Conservation (phyloP, 1,140 invertebrate species). For the Ericerus pela region DNA sequence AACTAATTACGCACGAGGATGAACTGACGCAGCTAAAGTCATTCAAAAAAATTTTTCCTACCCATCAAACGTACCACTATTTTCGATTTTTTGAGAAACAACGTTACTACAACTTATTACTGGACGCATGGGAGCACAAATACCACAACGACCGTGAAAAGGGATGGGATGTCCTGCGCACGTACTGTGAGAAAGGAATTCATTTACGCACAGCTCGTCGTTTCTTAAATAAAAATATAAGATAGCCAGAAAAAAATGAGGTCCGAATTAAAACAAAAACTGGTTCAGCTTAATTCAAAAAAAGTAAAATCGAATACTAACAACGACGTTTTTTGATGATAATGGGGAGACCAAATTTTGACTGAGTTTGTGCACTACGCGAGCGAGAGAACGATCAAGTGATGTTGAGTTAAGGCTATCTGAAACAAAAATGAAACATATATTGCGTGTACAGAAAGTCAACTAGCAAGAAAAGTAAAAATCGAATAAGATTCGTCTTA, state of each 20-base stretch:
- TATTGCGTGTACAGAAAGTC: too few relatives aligned
- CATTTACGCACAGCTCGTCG: neutral
- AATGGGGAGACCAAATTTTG: too few relatives aligned
- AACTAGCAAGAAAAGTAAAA: too few relatives aligned
- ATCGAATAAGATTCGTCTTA: too few relatives aligned
- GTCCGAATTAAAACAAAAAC: too few relatives aligned
- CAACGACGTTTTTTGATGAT: neutral
- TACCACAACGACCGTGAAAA: conserved; percentile 31
- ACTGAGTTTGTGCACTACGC: neutral
- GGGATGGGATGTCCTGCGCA: neutral
- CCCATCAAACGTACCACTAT: conserved; percentile 55
- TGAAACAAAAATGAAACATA: too few relatives aligned
- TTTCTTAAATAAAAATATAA: too few relatives aligned
- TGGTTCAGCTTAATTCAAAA: too few relatives aligned
- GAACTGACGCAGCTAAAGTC: conserved; percentile 57
- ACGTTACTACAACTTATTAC: conserved; percentile 82
- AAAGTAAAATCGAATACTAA: too few relatives aligned
- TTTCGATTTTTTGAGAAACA: conserved; percentile 67
- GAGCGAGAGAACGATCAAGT: neutral
- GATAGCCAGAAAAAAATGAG: too few relatives aligned
- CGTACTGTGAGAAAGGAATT: neutral
- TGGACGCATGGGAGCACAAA: conserved; percentile 80
- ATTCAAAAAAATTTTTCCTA: conserved; percentile 79
- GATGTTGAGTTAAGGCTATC: too few relatives aligned
- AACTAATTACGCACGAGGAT: conserved; percentile 75